phyloP scores from a whole-genome alignment of 2,888 invertebrate species.

The Idaea straminata region DNA sequence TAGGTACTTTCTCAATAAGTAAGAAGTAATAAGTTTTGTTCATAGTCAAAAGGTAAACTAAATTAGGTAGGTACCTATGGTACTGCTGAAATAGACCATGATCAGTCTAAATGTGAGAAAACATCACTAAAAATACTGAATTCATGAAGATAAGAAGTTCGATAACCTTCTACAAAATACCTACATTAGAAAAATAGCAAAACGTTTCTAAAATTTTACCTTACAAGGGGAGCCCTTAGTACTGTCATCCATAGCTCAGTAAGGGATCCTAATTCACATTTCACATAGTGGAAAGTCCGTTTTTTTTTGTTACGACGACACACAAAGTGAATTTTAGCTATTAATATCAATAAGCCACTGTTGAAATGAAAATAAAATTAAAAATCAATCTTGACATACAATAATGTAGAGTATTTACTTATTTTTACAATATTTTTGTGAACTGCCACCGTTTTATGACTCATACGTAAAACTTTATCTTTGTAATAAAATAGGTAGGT shows the following conservation, averaged over 20 bases:
- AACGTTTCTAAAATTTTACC: conserved; percentile 66
- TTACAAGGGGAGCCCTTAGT: conserved; percentile 74
- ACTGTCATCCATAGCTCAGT: conserved; percentile 73
- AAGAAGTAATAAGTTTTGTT: conserved; percentile 8
- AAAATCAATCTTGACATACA: conserved; percentile 70
- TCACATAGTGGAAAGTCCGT: conserved; percentile 66
- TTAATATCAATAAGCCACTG: conserved; percentile 73
- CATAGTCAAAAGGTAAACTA: not conserved
- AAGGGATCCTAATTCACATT: conserved; percentile 65
- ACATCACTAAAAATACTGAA: not conserved
- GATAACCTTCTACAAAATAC: conserved; percentile 36
- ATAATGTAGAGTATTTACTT: conserved; percentile 67
- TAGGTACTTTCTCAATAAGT: conserved; percentile 8
- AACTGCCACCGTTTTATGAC: conserved; percentile 40
- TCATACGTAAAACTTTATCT: conserved; percentile 25
- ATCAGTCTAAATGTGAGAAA: not conserved
- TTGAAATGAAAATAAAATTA: conserved; percentile 69
- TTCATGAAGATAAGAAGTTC: conserved; percentile 31
- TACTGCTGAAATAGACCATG: not conserved
- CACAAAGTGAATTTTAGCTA: conserved; percentile 69
- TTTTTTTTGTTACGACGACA: conserved; percentile 57
- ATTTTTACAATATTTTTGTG: conserved; percentile 37
- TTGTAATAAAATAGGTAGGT: conserved; percentile 7
- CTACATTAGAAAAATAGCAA: conserved; percentile 40
- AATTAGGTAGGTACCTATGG: not conserved